A percentile compares a stretch with the other conserved stretches of the same genome.
Conservation (phyloP, 2,888 invertebrate genomes). For the Cheilosia vernalis region DNA sequence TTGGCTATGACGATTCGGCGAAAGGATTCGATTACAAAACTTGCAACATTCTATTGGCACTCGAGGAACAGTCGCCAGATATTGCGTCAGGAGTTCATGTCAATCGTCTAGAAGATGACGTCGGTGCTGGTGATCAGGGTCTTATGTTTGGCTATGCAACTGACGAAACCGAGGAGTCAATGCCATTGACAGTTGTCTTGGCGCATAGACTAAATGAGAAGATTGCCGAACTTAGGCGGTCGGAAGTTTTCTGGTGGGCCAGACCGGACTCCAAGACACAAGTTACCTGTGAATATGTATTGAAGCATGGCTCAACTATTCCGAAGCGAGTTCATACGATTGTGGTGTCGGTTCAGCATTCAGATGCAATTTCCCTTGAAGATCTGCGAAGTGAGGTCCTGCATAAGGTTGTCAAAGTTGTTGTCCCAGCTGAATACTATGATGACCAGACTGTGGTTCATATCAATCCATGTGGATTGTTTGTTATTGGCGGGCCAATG, state of each 20-base stretch:
- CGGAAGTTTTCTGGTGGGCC: slow-evolving; percentile 95
- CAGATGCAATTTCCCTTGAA: slow-evolving; percentile 92
- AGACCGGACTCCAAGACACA: slow-evolving; percentile 97
- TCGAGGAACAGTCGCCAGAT: slow-evolving; percentile 98
- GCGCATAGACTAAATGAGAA: slow-evolving; percentile 96
- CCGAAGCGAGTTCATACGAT: slow-evolving; percentile 96
- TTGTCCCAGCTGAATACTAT: slow-evolving; percentile 93
- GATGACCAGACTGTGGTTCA: slow-evolving; percentile 94
- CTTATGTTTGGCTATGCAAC: slow-evolving; percentile 99
- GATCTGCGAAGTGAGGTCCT: slow-evolving; percentile 90
- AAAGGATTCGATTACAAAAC: slow-evolving; percentile 99
- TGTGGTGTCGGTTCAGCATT: slow-evolving; percentile 97
- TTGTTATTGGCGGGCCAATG: slow-evolving; percentile 97
- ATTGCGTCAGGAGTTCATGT: slow-evolving; percentile 97
- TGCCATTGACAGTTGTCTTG: slow-evolving; percentile 96
- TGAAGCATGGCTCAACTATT: slow-evolving; percentile 95
- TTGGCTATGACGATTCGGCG: slow-evolving; percentile 95
- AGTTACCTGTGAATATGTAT: slow-evolving; percentile 96
- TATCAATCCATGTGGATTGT: slow-evolving; percentile 96
- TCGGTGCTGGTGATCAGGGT: slow-evolving; percentile 99
- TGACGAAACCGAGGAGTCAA: slow-evolving; percentile 98
- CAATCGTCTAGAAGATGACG: slow-evolving; percentile 92
- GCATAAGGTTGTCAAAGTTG: slow-evolving; percentile 93
- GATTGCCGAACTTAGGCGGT: slow-evolving; percentile 94
- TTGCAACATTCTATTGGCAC: slow-evolving; percentile 98